Evolutionary conservation across 2,888 invertebrate species (phyloP).

Genomic region (Stenodera caucasica): DNA sequence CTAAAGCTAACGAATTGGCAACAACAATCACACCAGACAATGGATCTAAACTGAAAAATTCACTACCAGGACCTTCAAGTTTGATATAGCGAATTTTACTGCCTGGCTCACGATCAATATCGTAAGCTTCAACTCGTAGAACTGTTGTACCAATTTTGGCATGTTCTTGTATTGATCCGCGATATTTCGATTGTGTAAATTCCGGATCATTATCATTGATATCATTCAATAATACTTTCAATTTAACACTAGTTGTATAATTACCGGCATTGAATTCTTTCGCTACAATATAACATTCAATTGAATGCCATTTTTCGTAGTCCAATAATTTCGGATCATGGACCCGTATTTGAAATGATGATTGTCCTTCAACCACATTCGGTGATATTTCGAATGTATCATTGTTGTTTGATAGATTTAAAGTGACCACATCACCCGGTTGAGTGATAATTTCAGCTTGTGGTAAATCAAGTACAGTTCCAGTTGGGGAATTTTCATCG

Average conservation of each 20-base stretch:
- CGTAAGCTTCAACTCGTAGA: slow-evolving; percentile 73
- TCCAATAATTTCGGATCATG: slow-evolving; percentile 81
- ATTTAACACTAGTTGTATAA: slow-evolving; percentile 71
- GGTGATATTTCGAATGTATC: slow-evolving; percentile 89
- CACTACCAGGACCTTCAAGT: slow-evolving; percentile 63
- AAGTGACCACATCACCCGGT: slow-evolving; percentile 71
- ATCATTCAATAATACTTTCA: slow-evolving; percentile 81
- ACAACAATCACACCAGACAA: slow-evolving; percentile 80
- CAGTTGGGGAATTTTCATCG: slow-evolving; percentile 80
- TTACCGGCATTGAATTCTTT: slow-evolving; percentile 79
- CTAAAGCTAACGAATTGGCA: slow-evolving; percentile 74
- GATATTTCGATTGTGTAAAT: slow-evolving; percentile 74
- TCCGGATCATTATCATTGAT: slow-evolving; percentile 86
- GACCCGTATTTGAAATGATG: slow-evolving; percentile 78
- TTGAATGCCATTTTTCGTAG: slow-evolving; percentile 77
- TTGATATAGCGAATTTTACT: slow-evolving; percentile 59
- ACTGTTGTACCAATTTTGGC: slow-evolving; percentile 62
- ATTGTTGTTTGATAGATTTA: slow-evolving; percentile 77
- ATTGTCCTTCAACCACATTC: slow-evolving; percentile 71
- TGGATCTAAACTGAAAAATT: slow-evolving; percentile 76
- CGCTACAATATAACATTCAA: slow-evolving; percentile 73
- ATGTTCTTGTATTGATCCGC: slow-evolving; percentile 78
- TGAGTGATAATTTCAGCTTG: slow-evolving; percentile 48
- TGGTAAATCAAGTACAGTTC: slow-evolving; percentile 64
- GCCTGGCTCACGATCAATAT: slow-evolving; percentile 76